These are phyloP conservation scores for Pitangus sulphuratus DNA, from an alignment of 2,797 vertebrate species.

Conservation along the genomic window DNA sequence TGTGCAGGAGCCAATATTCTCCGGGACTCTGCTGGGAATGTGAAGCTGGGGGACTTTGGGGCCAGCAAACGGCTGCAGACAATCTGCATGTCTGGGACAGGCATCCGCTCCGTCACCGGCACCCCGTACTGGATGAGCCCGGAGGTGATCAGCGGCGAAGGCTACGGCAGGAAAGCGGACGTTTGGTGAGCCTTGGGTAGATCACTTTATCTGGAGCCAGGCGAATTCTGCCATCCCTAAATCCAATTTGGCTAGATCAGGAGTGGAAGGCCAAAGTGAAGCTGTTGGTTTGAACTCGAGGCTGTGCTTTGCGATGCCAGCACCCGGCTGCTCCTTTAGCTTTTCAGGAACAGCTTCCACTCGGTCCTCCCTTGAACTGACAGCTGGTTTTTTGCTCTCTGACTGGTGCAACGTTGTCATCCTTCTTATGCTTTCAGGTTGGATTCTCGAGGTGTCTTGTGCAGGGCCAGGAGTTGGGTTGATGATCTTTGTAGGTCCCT, in stretches of 20 bases:
- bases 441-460: background rate
- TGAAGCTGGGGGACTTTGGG: constrained; percentile 97
- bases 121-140: constrained; percentile 99
- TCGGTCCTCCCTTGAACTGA: background rate
- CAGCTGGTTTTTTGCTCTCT: background rate
- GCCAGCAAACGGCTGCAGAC: constrained; percentile 98
- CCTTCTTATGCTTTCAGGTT: background rate
- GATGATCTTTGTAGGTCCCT: background rate
- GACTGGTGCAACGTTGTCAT: background rate
- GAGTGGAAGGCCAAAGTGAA: background rate
- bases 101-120: constrained; percentile 94
- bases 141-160: constrained; percentile 97
- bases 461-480: background rate
- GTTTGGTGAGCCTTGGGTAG: constrained; percentile 86
- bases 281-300: background rate
- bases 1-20: constrained; percentile 83
- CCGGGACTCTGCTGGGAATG: constrained; percentile 94
- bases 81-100: constrained; percentile 96
- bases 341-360: background rate
- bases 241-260: background rate
- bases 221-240: accelerated
- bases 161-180: constrained; percentile 95
- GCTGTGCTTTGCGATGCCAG: background rate
- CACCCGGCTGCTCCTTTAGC: accelerated
- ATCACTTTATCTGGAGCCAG: background rate